A percentile compares a stretch with the other conserved stretches of the same genome.
Conservation (phyloP, 2,888 invertebrate species). For the Pandemis cinnamomeana region DNA sequence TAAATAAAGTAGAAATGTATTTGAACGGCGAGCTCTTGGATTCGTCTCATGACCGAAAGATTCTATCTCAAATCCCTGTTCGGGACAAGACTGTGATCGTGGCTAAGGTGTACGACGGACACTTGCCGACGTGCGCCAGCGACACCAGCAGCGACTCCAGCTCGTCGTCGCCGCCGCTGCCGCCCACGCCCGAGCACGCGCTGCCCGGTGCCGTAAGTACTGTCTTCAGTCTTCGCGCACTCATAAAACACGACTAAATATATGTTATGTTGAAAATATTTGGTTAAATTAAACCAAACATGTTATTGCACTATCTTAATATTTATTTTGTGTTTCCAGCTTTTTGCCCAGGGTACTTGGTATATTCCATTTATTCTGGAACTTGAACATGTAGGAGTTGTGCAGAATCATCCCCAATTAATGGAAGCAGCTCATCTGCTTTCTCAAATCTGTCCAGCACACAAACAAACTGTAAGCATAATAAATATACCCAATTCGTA, state of each 20-base stretch:
- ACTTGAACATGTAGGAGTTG: constrained; percentile 94
- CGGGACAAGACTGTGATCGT: constrained; percentile 93
- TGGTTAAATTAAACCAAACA: not conserved
- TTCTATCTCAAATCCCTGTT: constrained; percentile 93
- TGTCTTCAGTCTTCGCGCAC: not conserved
- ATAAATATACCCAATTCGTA: not conserved
- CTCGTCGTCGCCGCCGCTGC: constrained; percentile 95
- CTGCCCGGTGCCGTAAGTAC: constrained; percentile 94
- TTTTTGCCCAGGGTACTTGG: constrained; percentile 92
- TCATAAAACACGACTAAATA: too few relatives aligned
- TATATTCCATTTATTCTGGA: constrained; percentile 93
- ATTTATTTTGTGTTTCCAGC: constrained; percentile 68
- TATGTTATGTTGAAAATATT: not conserved
- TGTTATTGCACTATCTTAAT: not conserved
- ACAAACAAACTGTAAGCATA: constrained; percentile 84
- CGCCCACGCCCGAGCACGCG: constrained; percentile 94
- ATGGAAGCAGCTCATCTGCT: constrained; percentile 93
- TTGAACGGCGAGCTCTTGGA: constrained; percentile 95
- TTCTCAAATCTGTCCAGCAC: constrained; percentile 92
- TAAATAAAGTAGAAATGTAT: constrained; percentile 96
- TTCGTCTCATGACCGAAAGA: constrained; percentile 93
- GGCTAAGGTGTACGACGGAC: constrained; percentile 80
- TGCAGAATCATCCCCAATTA: constrained; percentile 90
- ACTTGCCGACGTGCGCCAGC: constrained; percentile 70
- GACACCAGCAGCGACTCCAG: constrained; percentile 98